Percentiles rank a stretch among this genome's conserved stretches.
These are phyloP conservation scores for Drosophila subsilvestris DNA, from an alignment of 2,888 invertebrate species.

Conservation along the genomic window DNA sequence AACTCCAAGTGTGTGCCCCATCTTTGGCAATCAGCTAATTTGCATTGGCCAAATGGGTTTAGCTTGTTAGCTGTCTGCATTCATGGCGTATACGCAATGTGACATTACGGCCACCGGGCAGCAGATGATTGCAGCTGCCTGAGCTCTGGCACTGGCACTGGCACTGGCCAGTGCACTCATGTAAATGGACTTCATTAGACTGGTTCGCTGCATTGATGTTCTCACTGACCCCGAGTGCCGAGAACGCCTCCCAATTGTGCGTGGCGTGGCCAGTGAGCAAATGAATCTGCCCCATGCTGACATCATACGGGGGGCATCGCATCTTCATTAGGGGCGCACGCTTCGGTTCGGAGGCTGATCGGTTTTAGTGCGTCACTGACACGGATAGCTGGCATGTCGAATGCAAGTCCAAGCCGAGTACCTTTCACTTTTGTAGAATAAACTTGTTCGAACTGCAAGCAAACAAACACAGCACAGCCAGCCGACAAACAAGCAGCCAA, in stretches of 20 bases:
- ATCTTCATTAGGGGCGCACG: slow-evolving; percentile 40
- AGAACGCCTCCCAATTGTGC: slow-evolving; percentile 3
- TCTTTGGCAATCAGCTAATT: slow-evolving; percentile 26
- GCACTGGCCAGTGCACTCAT: not conserved
- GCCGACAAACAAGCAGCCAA: slow-evolving; percentile 36
- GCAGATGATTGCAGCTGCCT: slow-evolving; percentile 14
- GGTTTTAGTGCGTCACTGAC: slow-evolving; percentile 76
- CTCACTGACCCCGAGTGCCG: slow-evolving; percentile 15
- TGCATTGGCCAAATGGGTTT: slow-evolving; percentile 24
- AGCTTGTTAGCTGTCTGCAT: slow-evolving; percentile 24
- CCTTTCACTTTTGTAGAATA: slow-evolving; percentile 78
- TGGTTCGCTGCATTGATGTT: slow-evolving; percentile 9
- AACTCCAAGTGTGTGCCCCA: not conserved
- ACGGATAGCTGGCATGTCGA: slow-evolving; percentile 54
- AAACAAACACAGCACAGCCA: slow-evolving; percentile 24
- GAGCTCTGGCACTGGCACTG: not conserved
- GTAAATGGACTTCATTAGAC: slow-evolving; percentile 19
- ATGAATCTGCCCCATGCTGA: slow-evolving; percentile 9
- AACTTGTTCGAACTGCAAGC: slow-evolving; percentile 65
- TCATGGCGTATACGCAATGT: slow-evolving; percentile 46
- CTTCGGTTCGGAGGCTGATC: slow-evolving; percentile 19
- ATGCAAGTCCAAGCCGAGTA: slow-evolving; percentile 42
- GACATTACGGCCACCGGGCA: slow-evolving; percentile 6
- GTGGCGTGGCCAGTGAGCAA: not conserved
- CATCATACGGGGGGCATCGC: slow-evolving; percentile 12